Base-by-base conservation (phyloP, 2,888 invertebrate genomes). In the Leptopilina myrica region DNA sequence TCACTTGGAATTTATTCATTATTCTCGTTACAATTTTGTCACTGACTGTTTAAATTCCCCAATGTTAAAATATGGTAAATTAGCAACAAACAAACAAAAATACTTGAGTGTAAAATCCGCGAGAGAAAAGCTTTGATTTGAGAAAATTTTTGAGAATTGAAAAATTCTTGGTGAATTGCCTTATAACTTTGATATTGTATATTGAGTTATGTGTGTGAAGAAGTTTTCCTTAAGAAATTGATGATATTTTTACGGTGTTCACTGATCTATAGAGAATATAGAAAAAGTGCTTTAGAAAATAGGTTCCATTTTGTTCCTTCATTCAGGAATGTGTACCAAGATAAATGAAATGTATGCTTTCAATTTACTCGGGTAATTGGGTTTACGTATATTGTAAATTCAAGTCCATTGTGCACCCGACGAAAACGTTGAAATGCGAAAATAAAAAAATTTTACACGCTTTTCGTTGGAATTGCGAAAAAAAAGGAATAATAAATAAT, bases 271-370 rank as follows among this genome's bases (percentile, higher is more conserved):
- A 69, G 12, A 49, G 49, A 20, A 20, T 33, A 33, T 3, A 33
- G 49, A 9, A 20, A 67, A 49, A 69, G 20, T 69, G 20, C 49
- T 53, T 49, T 26, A 5, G 67, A 46, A 69, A 53, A 65, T 33
- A 12, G 65, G 40, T 65, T 65, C 33, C n/a, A 65, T 14, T 53
- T 69, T 53, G 49, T 46, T 15, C 46, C 49, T 49, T 8, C 49
- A 67, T 67, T 49, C 14, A 67, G 49, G 15, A 26, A 67, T 67
- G 14, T 53, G 20, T 69, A 53, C 67, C 20, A 20, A 49, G 67
- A 69, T 9, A 65, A 46, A 67, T 67, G 67, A 67, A 67, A 67
- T 67, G 49, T 26, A 67, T 26, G 26, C 67, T 49, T 53, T 20
- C 26, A 67, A 67, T 49, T 67, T 14, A 67, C 67, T 43, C 15